Percentiles rank a stretch among this genome's conserved stretches.
Evolutionary conservation across 1,140 invertebrate genomes (phyloP).

Genomic region (Heliconius congener): DNA sequence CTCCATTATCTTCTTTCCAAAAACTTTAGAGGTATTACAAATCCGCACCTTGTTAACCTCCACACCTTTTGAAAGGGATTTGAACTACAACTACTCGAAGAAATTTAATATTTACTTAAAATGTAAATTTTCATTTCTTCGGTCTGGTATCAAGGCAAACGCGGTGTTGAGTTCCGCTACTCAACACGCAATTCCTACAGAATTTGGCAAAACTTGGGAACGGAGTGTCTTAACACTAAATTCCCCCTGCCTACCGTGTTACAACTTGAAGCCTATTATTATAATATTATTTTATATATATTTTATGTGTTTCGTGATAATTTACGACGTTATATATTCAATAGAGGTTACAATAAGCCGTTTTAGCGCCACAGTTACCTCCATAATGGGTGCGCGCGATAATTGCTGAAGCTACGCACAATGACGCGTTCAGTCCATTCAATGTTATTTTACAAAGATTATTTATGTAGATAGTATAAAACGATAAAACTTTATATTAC

Average conservation of each 20-base stretch:
- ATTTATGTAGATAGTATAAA: not conserved
- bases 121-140: not conserved
- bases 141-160: not conserved
- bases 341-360: constrained; percentile 38
- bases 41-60: too few relatives aligned
- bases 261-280: too few relatives aligned
- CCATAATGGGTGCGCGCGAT: constrained; percentile 67
- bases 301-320: not conserved
- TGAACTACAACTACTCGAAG: too few relatives aligned
- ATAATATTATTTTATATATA: not conserved
- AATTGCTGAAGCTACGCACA: constrained; percentile 73
- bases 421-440: constrained; percentile 61
- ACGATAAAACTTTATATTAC: not conserved
- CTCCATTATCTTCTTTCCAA: too few relatives aligned
- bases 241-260: not conserved
- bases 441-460: constrained; percentile 36
- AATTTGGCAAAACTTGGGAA: too few relatives aligned
- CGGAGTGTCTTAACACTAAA: not conserved
- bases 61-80: too few relatives aligned
- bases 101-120: too few relatives aligned
- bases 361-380: constrained; percentile 60
- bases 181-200: not conserved
- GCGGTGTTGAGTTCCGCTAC: not conserved
- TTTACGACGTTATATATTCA: not conserved
- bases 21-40: too few relatives aligned